Conservation (phyloP, 2,888 invertebrate genomes). For the Crematogaster levior region DNA sequence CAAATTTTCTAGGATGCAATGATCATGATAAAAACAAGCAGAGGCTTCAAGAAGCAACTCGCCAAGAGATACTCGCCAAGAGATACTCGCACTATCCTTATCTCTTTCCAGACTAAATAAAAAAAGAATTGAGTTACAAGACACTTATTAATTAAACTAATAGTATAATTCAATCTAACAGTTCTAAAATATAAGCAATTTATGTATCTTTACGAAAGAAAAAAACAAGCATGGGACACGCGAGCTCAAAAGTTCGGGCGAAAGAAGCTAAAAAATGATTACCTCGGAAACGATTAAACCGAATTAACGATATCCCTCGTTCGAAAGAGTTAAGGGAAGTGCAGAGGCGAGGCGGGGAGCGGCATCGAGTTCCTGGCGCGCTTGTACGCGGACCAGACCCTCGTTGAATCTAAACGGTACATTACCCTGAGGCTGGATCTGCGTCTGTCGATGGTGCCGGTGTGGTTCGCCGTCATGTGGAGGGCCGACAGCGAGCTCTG, state of each 20-base stretch:
- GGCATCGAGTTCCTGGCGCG: conserved; percentile 63
- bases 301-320: neutral
- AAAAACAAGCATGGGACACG: neutral
- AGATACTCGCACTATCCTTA: conserved; percentile 24
- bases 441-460: conserved; percentile 84
- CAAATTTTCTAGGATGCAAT: conserved; percentile 38
- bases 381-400: conserved; percentile 58
- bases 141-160: neutral
- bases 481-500: conserved; percentile 82
- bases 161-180: neutral
- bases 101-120: conserved; percentile 15
- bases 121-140: neutral
- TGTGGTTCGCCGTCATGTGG: conserved; percentile 82
- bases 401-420: conserved; percentile 75
- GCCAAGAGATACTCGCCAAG: conserved; percentile 25
- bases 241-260: neutral
- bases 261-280: neutral
- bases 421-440: conserved; percentile 86
- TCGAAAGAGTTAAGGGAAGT: conserved; percentile 35
- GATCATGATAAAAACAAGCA: conserved; percentile 44
- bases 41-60: conserved; percentile 45
- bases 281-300: neutral
- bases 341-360: conserved; percentile 39
- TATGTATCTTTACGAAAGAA: neutral
- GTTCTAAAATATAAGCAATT: neutral